Base-by-base conservation (phyloP, 2,797 vertebrate genomes). In the Sebastes paucispinis region DNA sequence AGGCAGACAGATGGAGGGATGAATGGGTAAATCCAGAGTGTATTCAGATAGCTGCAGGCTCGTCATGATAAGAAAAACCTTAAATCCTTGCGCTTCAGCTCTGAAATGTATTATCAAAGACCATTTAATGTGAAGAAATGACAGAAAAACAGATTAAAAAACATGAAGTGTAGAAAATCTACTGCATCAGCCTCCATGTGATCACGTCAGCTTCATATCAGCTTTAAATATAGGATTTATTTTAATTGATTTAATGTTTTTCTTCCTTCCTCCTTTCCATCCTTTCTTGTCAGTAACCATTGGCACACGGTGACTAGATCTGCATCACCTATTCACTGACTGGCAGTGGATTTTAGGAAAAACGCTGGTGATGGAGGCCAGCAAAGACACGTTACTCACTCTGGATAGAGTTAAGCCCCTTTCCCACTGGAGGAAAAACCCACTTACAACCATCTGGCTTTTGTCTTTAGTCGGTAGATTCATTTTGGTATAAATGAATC, bases 21-120 rank as follows among this genome's bases (percentile, higher is more conserved):
- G 75, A 76, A 84, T 84, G 60, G 50, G 80, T 80, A 81, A 81
- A 81, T 52, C 59, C 52, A 72, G 57, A 69, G 68, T 22, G 22
- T 24, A 47, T 79, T 73, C 78, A 59, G 43, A 76, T 25, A 36
- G 50, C 73, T 73, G 29, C 24, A 50, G 76, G 68, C 68, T 68
- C 5, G 6, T 32, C 32, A 2, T 4, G 81, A 87, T 87, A 73
- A 85, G 78, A 60, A 66, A 59, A 75, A 57, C 31, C 25, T 52
- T 77, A 69, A 81, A 79, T 74, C 66, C 67, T 24, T 57, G 60
- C 71, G 60, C 60, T 55, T 43, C 32, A 58, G 66, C 79, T 36
- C 79, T 67, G 43, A 81, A 77, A 80, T 58, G 54, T 70, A 5
- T 57, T 64, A 72, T 81, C 63, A 55, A 59, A 78, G 47, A 67